Evolutionary conservation across 1,140 invertebrate species (phyloP), one percentile per base, ranked within the genome.

Genomic region (Chlorops oryzae): DNA sequence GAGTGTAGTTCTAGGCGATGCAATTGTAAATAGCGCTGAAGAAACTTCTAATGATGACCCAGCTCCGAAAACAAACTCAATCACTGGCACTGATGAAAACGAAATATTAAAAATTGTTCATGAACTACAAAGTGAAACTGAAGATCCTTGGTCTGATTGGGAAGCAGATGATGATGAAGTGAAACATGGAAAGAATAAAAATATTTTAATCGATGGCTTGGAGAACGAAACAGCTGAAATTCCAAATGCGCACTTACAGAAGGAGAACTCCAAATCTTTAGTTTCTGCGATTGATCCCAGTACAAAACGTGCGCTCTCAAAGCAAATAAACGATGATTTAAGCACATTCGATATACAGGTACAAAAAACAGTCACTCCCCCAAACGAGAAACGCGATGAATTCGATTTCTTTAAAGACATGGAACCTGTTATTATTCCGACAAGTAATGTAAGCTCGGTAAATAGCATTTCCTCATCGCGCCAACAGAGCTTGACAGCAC

Each of bases 341-440:
- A 78, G 77, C 4, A 80, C 85, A 51, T 71, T 88, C 18, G 86
- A 88, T 61, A 88, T 87, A 38, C 86, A 87, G 64, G 80, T 83
- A 62, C 81, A 83, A 37, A 27, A 54, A 6, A 59, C 62, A 3
- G 51, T 47, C 45, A 81, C 80, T 52, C 72, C 73, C 23, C 55
- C 61, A 39, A 57, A 59, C 7, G 73, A 74, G 25, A 73, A 74
- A 43, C 50, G 55, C 17, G 57, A 82, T 47, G 82, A 85, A 50
- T 75, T 85, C 58, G 84, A 90, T 62, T 88, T 87, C 56, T 90
- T 90, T 59, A 83, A 82, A 44, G 88, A 89, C 62, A 90, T 90
- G 88, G 84, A 84, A 57, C 88, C 88, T 5, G 78, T 88, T 5
- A 88, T 90, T 57, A 78, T 85, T 40, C 81, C 80, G 56, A 76